Conservation (phyloP, 2,888 invertebrate genomes). For the Aproaerema taeniolella region DNA sequence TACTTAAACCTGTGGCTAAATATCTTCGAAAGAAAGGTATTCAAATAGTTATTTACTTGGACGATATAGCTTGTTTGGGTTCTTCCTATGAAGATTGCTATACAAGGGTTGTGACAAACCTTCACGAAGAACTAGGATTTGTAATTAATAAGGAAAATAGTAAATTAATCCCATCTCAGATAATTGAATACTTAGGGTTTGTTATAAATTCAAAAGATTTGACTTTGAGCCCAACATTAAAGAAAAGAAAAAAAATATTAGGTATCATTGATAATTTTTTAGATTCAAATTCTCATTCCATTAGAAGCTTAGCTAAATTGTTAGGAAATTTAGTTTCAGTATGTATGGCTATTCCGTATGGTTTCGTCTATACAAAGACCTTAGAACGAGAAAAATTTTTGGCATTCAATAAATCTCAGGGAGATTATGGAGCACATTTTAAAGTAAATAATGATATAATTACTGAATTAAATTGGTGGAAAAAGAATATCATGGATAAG, state of each 20-base stretch:
- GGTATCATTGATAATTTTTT: constrained; percentile 1
- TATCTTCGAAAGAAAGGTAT: background rate
- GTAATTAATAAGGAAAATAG: constrained; percentile 10
- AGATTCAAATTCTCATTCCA: background rate
- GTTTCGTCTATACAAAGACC: constrained; percentile 10
- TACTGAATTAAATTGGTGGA: constrained; percentile 1
- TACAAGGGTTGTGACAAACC: background rate
- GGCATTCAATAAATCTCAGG: constrained; percentile 5
- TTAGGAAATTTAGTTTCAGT: too few species aligned
- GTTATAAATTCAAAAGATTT: constrained; percentile 7
- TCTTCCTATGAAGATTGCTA: background rate
- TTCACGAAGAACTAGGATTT: constrained; percentile 6
- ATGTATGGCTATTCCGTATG: constrained; percentile 10
- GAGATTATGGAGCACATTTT: constrained; percentile 11
- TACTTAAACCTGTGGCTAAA: background rate
- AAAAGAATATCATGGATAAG: background rate
- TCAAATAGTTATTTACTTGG: background rate
- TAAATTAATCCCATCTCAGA: background rate
- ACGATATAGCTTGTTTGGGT: background rate
- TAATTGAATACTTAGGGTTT: constrained; percentile 9
- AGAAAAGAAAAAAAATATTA: constrained; percentile 10
- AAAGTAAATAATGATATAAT: background rate
- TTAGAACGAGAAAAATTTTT: constrained; percentile 7
- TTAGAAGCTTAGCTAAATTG: constrained; percentile 13
- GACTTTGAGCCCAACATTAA: constrained; percentile 8